Base-by-base conservation (phyloP, 1,140 invertebrate genomes). In the Nebria ingens region DNA sequence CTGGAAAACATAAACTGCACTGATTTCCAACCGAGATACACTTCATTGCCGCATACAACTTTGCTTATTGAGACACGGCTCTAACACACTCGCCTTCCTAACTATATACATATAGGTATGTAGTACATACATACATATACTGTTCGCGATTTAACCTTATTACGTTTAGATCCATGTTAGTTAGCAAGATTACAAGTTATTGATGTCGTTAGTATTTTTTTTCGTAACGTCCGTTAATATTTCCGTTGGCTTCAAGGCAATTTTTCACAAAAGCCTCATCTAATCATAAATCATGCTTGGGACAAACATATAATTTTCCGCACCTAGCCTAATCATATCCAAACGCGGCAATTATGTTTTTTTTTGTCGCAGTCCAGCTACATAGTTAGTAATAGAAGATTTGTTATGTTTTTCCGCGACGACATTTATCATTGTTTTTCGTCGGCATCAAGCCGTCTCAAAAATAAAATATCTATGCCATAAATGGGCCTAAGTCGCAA, bases 381-480 rank as follows among this genome's bases (percentile, higher is more conserved):
- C 6, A 17, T 45, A 45, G 6, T 45, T 45, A 12, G 9, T 45
- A 34, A n/a, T 34, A 34, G n/a, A n/a, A n/a, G n/a, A n/a, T n/a
- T n/a, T n/a, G 40, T 17, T 3, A 12, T 9, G 40, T 9, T 17
- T 45, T 45, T 45, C 17, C 40, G 40, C 6, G 17, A 4, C 40
- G 40, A n/a, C 25, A 45, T 45, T 45, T 45, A 45, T 45, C 40
- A 45, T 45, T 45, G 40, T 45, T 45, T 45, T 45, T 45, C 17
- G 6, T 6, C 15, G 4, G 17, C 40, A 45, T 45, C 40, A 45
- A 45, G 40, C 4, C 40, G 40, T 45, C 40, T 45, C 40, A 45
- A 45, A n/a, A 45, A 45, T 45, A 45, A 45, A 45, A 45, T 45
- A 45, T 45, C 17, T 45, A 9, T 17, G 3, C 40, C 40, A 45